Evolutionary conservation across 92 coral and sea anemone genomes (phyloP).

Genomic region (Heliopora coerulea): DNA sequence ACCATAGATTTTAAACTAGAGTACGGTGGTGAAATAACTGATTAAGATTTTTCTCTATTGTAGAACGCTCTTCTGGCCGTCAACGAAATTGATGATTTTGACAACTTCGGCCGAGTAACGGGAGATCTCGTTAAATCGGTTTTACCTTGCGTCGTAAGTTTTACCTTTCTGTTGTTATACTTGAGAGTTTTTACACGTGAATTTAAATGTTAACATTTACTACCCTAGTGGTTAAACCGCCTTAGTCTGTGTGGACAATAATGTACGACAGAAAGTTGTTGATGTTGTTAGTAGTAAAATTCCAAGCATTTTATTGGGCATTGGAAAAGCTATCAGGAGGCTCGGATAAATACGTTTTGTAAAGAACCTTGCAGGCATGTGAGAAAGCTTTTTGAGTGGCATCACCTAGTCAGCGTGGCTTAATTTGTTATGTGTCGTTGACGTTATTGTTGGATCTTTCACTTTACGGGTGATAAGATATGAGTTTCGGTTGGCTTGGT

Average conservation of each 20-base stretch:
- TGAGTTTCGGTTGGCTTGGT: too few species aligned
- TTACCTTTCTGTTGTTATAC: neutral
- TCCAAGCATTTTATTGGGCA: slow-evolving; percentile 25
- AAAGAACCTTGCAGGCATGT: neutral
- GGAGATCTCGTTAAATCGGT: slow-evolving; percentile 23
- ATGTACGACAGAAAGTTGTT: slow-evolving; percentile 8
- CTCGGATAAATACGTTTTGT: too few species aligned
- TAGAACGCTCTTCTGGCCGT: slow-evolving; percentile 43
- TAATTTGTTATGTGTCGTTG: too few species aligned
- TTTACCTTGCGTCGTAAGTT: slow-evolving; percentile 35
- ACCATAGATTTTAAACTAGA: neutral
- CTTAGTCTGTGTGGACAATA: neutral
- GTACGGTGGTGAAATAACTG: slow-evolving; percentile 1
- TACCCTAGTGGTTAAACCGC: slow-evolving; percentile 3
- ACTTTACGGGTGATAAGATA: too few species aligned
- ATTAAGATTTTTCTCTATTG: slow-evolving; percentile 19
- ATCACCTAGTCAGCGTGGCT: neutral
- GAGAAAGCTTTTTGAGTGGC: neutral
- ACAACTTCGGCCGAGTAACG: slow-evolving; percentile 27
- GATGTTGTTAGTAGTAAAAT: slow-evolving; percentile 30
- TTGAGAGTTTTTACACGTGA: neutral
- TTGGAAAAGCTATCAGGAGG: neutral
- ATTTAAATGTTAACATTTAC: neutral
- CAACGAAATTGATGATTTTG: slow-evolving; percentile 28
- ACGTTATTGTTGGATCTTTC: too few species aligned